Evolutionary conservation across 2,888 invertebrate species (phyloP), one percentile per base, ranked within the genome.

Genomic region (Cyrtodaria siliqua): DNA sequence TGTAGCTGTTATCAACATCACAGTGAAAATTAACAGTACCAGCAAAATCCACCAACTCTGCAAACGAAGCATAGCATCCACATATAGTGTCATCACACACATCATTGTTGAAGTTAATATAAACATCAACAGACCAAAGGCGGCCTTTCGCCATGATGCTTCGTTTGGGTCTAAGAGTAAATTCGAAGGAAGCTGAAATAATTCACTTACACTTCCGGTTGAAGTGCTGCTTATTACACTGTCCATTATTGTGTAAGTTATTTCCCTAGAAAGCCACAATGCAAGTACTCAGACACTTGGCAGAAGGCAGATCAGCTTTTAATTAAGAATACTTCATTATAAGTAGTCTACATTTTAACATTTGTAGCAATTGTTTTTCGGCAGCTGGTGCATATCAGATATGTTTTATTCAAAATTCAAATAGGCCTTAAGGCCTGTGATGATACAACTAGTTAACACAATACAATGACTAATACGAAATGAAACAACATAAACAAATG

Each of bases 31-130:
- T 44, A 87, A 82, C 1, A 88, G 27, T 26, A 88, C 64, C 1
- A 84, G 60, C 20, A 90, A 78, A 6, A 89, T 86, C 90, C 89
- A 89, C 90, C 91, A 90, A 4, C 86, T 70, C 4, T 83, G 80
- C 4, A 72, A 42, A 3, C 75, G 60, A 4, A 83, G 26, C 3
- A 75, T 68, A n/a, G 49, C 29, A 6, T 71, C 70, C 1, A 68
- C 70, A 59, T 77, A 81, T 20, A 86, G 61, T 29, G 83, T 81
- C 9, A 85, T 59, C 12, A 83, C 70, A 33, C 86, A 80, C 26
- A 86, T 64, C 16, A 84, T 26, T 33, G 80, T 73, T 18, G 85
- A 76, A 38, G 84, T 76, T 6, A 86, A 47, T 12, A 87, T 78
- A 59, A 83, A 90, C 24, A 86, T 64, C 16, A 89, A 64, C 14